phyloP scores from a whole-genome alignment of 2,113 vertebrate species.

The Morone saxatilis region DNA sequence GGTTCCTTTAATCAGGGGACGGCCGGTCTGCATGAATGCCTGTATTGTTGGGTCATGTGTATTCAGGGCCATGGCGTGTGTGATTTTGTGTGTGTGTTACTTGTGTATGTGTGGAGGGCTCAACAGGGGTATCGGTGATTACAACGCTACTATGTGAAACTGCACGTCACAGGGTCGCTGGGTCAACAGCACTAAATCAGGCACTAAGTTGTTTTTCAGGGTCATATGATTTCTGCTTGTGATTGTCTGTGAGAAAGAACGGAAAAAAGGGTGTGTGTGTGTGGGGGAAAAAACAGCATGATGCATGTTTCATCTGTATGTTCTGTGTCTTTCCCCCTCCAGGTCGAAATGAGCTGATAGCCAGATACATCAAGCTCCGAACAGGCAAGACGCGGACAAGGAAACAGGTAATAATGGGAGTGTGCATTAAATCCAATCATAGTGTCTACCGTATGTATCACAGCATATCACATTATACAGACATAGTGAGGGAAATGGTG shows the following conservation, averaged over 20 bases:
- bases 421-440: constrained; percentile 23
- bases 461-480: constrained; percentile 5
- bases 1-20: constrained; percentile 97
- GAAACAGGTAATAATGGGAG: constrained; percentile 76
- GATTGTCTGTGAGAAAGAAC: constrained; percentile 55
- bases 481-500: not conserved
- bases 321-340: constrained; percentile 70
- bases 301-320: constrained; percentile 26
- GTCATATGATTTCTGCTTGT: constrained; percentile 62
- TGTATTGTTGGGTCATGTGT: constrained; percentile 98
- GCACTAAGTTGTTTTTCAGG: constrained; percentile 61
- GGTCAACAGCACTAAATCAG: constrained; percentile 91
- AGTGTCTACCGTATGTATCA: constrained; percentile 21
- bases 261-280: constrained; percentile 5
- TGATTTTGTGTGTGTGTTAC: constrained; percentile 49
- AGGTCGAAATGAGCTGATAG: constrained; percentile 83
- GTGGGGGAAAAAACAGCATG: not conserved
- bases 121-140: constrained; percentile 94
- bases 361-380: constrained; percentile 83
- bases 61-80: constrained; percentile 88
- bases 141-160: constrained; percentile 87
- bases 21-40: constrained; percentile 96
- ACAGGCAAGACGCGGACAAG: constrained; percentile 83
- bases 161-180: constrained; percentile 81
- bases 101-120: constrained; percentile 81